A percentile compares a stretch with the other conserved stretches of the same genome.
phyloP scores from a whole-genome alignment of 2,797 vertebrate genomes.

The Rhincodon typus region DNA sequence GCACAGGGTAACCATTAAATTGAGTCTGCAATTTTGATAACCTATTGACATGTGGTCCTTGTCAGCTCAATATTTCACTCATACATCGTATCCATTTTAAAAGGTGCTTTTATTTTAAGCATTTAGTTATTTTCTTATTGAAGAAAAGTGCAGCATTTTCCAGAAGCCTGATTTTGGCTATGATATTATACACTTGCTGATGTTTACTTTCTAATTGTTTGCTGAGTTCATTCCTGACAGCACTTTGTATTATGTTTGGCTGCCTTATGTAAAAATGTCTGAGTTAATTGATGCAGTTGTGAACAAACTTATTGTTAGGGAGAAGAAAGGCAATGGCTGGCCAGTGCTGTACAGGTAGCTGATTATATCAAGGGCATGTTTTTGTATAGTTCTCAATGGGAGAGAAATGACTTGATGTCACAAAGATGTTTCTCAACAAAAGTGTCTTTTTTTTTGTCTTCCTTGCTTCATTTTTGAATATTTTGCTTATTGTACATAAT shows the following conservation, averaged over 20 bases:
- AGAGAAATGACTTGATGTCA: conserved; percentile 39
- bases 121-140: background rate
- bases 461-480: conserved; percentile 61
- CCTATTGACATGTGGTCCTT: background rate
- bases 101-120: background rate
- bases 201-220: conserved; percentile 42
- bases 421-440: conserved; percentile 54
- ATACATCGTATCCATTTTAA: background rate
- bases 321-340: conserved; percentile 41
- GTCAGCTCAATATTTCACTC: background rate
- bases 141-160: background rate
- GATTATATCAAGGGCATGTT: conserved; percentile 39
- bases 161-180: background rate
- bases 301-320: conserved; percentile 2
- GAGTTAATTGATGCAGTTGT: background rate
- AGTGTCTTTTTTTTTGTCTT: conserved; percentile 59
- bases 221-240: conserved; percentile 46
- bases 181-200: conserved; percentile 21
- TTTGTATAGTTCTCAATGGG: conserved; percentile 45
- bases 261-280: conserved; percentile 28
- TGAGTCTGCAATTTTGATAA: background rate
- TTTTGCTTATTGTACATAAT: conserved; percentile 69
- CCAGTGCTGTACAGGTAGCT: conserved; percentile 46
- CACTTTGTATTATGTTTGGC: background rate
- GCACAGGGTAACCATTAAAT: background rate